Evolutionary conservation across 2,797 vertebrate genomes (phyloP), one percentile per base, ranked within the genome.

Genomic region (Bradypodion pumilum): DNA sequence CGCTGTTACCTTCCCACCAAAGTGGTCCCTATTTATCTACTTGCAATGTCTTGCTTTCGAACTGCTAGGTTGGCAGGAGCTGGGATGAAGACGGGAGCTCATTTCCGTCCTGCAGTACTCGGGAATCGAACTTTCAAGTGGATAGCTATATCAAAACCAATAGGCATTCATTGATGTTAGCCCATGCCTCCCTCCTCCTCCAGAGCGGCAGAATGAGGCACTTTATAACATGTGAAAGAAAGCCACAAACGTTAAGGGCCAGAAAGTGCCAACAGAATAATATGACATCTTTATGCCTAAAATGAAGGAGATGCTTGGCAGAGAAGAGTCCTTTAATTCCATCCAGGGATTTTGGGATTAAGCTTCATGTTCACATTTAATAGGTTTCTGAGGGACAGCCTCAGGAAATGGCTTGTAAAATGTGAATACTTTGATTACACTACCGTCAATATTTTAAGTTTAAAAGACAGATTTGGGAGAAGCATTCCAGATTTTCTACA

Each of bases 371-470:
- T 86, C 85, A 88, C 81, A 90, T 89, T 89, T 92, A 90, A 91
- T 90, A 89, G 80, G 84, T 90, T 94, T 94, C 93, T 82, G 82
- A 90, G 85, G 86, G 87, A 88, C 60, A 79, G 80, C 84, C 79
- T 88, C 72, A 23, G 78, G 79, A 94, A 92, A 80, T 69, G 32
- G 56, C 73, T 82, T 86, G 74, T 70, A 70, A 86, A 81, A 87
- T 86, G n/a, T 46, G 82, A 84, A 68, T 80, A 82, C 72, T 93
- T 92, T 85, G 81, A 92, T 88, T 91, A 87, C 74, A 85, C 88
- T 86, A 89, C 84, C 90, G 84, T 89, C 89, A 91, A 86, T 88
- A 82, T 90, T 91, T 92, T 86, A 88, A 74, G n/a, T 90, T 87
- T 90, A 84, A 84, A 88, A 90, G 65, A 80, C 32, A 91, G 85